A percentile compares a stretch with the other conserved stretches of the same genome.
These are phyloP conservation scores for Whitmania pigra DNA, from an alignment of 1,140 invertebrate genomes.

Conservation along the genomic window DNA sequence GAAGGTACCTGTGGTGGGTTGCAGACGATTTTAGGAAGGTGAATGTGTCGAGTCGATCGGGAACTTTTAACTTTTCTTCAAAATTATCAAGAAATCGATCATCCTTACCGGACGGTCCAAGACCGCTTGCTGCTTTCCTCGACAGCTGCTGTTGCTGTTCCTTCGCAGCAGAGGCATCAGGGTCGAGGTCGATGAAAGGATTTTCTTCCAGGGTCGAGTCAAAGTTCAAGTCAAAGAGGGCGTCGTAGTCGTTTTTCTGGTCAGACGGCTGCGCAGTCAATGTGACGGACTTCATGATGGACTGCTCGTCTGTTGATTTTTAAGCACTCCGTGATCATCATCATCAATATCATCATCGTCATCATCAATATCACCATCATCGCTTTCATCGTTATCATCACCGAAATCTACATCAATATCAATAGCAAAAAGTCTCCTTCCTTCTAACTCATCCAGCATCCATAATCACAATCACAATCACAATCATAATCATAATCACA, in stretches of 20 bases:
- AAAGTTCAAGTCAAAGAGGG: neutral
- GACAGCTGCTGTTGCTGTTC: neutral
- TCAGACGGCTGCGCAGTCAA: neutral
- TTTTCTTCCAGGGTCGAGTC: neutral
- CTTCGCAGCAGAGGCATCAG: conserved; percentile 31
- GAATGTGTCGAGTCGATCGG: too few relatives aligned
- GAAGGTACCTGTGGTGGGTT: conserved; percentile 36
- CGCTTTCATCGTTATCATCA: too few relatives aligned
- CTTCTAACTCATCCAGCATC: too few relatives aligned
- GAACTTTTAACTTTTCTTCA: too few relatives aligned
- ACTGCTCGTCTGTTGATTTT: too few relatives aligned
- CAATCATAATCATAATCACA: neutral
- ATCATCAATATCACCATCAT: too few relatives aligned
- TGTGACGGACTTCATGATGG: neutral
- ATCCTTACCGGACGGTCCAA: neutral
- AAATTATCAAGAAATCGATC: too few relatives aligned
- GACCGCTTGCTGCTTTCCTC: neutral
- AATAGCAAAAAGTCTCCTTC: too few relatives aligned
- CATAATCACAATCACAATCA: neutral
- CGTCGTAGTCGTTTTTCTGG: neutral
- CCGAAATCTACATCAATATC: too few relatives aligned
- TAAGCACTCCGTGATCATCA: too few relatives aligned
- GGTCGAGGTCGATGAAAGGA: conserved; percentile 9
- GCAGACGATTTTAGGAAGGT: neutral
- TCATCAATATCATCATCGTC: too few relatives aligned